A percentile compares a stretch with the other conserved stretches of the same genome.
phyloP scores from a whole-genome alignment of 53 echinoderm and acorn worm genomes.

The Crossaster papposus region DNA sequence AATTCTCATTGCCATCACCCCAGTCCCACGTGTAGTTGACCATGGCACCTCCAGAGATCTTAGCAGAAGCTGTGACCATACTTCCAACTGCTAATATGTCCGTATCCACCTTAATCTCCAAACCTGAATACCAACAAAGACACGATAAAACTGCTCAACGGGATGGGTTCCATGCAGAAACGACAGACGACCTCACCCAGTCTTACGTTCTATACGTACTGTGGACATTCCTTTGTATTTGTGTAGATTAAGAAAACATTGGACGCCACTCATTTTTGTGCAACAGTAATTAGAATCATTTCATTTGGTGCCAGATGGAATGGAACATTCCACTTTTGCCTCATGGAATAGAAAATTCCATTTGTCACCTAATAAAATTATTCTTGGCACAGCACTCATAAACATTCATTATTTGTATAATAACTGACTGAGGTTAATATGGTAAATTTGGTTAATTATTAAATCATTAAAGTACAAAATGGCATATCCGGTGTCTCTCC shows the following conservation, averaged over 20 bases:
- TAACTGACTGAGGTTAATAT: neutral
- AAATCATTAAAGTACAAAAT: neutral
- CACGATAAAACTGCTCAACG: neutral
- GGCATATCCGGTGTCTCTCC: neutral
- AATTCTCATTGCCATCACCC: conserved; percentile 34
- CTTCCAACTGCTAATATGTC: conserved; percentile 6
- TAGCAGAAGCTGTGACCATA: neutral
- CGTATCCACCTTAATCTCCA: conserved; percentile 16
- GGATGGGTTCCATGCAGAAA: neutral
- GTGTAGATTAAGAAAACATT: no score
- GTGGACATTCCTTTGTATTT: no score
- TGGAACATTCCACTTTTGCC: no score
- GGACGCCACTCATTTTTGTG: no score
- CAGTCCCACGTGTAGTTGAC: conserved; percentile 63
- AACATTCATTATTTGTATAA: neutral
- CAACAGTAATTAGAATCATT: no score
- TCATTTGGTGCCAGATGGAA: no score
- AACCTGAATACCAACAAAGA: conserved; percentile 5
- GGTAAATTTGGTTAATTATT: neutral
- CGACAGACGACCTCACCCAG: no score
- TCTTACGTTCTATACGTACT: no score
- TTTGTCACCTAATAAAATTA: no score
- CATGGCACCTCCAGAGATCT: conserved; percentile 21
- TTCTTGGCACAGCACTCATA: no score
- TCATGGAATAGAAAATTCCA: no score